Evolutionary conservation across 2,888 invertebrate genomes (phyloP).

Genomic region (Osmoderma eremita): DNA sequence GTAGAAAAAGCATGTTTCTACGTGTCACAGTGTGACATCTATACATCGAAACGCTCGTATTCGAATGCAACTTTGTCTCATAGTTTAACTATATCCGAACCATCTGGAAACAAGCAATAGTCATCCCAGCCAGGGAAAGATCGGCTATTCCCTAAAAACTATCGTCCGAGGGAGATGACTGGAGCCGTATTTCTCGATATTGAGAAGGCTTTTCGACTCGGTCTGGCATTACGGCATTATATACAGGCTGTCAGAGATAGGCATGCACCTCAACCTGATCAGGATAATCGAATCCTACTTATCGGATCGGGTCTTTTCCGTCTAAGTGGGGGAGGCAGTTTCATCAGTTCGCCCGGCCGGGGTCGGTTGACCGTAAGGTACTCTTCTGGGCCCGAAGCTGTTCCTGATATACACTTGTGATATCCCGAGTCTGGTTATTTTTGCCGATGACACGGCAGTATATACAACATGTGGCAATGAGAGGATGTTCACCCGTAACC

Average conservation of each 20-base stretch:
- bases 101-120: conserved; percentile 38
- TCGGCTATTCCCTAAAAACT: conserved; percentile 42
- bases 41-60: too few relatives aligned
- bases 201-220: too few relatives aligned
- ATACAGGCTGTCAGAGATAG: background rate
- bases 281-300: too few relatives aligned
- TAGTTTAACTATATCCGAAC: conserved; percentile 35
- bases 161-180: conserved; percentile 43
- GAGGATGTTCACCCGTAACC: background rate
- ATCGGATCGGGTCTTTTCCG: too few relatives aligned
- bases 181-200: background rate
- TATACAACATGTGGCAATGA: background rate
- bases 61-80: too few relatives aligned
- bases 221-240: too few relatives aligned
- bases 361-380: background rate
- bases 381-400: background rate
- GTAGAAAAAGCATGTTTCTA: too few relatives aligned
- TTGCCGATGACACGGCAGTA: conserved; percentile 16
- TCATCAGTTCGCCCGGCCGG: background rate
- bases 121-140: conserved; percentile 35
- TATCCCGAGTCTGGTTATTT: background rate
- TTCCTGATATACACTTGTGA: too few relatives aligned
- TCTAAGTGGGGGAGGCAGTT: too few relatives aligned
- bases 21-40: too few relatives aligned
- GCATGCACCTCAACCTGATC: too few relatives aligned